Percentiles rank a stretch among this genome's conserved stretches.
Evolutionary conservation across 2,888 invertebrate species (phyloP).

Genomic region (Monopis laevigella): DNA sequence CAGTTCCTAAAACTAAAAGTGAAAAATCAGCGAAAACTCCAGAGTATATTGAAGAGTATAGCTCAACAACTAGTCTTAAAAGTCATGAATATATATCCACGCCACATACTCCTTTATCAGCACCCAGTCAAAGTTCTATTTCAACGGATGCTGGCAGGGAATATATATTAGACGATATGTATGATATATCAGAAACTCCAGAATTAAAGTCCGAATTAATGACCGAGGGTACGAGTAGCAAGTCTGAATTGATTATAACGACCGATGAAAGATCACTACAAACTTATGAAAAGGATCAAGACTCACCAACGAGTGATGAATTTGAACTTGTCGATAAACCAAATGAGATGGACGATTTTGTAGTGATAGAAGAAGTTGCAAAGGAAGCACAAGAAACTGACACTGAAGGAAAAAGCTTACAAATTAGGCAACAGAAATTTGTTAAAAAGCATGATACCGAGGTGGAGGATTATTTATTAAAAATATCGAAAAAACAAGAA

Average conservation of each 20-base stretch:
- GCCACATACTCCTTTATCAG: constrained; percentile 69
- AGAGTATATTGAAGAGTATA: constrained; percentile 51
- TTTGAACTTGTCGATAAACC: constrained; percentile 90
- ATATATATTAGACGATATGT: constrained; percentile 69
- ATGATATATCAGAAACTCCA: constrained; percentile 67
- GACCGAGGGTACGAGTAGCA: constrained; percentile 44
- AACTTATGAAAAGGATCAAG: constrained; percentile 65
- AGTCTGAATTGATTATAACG: constrained; percentile 69
- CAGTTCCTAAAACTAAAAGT: constrained; percentile 56
- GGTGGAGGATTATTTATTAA: constrained; percentile 75
- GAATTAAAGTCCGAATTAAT: constrained; percentile 61
- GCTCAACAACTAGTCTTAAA: constrained; percentile 67
- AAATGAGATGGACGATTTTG: constrained; percentile 87
- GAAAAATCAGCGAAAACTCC: constrained; percentile 51
- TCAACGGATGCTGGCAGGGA: constrained; percentile 73
- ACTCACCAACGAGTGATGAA: constrained; percentile 84
- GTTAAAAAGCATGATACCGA: constrained; percentile 73
- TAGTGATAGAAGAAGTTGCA: constrained; percentile 88
- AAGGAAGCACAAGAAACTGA: constrained; percentile 87
- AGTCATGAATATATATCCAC: constrained; percentile 61
- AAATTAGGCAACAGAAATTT: constrained; percentile 65
- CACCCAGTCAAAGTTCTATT: constrained; percentile 72
- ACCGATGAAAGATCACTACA: constrained; percentile 68
- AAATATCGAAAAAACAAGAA: constrained; percentile 73
- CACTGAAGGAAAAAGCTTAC: constrained; percentile 82